Base-by-base conservation (phyloP, 30 jellyfish, hydroid and myxozoan genomes). In the Hydractinia symbiolongicarpus region DNA sequence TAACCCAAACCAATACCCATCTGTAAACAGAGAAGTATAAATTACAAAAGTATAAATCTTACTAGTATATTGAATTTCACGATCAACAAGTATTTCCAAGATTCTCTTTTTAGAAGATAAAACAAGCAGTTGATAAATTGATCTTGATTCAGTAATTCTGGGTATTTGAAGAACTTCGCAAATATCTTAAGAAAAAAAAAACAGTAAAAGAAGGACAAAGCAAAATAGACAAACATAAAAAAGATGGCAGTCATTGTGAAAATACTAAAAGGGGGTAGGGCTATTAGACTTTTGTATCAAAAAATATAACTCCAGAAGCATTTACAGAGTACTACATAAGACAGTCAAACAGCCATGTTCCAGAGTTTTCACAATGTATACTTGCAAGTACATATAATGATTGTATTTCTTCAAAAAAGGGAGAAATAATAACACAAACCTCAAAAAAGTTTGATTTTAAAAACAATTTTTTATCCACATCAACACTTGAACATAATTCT, bases 401-500 rank as follows among this genome's bases (percentile, higher is more conserved):
- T 30, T 30, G 44, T 2, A 30, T 30, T 30, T 30, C 44, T 30
- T 30, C 2, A 30, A 30, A 30, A 30, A 30, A 30, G 19, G 0
- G 7, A 64, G n/a, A 16, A 64, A 7, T 7, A 64, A 64, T 1
- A n/a, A 64, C 40, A 64, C 19, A 7, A n/a, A 64, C 74, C 74
- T 64, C 74, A 64, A 64, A 7, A 64, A 64, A 64, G 40, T 64
- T 64, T 7, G 74, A 64, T 64, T 64, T 64, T 7, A 64, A 51
- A 51, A 64, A 64, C 9, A 44, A 64, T 64, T 51, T 7, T n/a
- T 51, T 64, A n/a, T 64, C 40, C 40, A 13, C 19, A 64, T 64
- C 40, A 51, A 64, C 52, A 64, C 40, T 64, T 51, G 19, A n/a
- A 4, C 40, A 7, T 6, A 64, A 51, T 64, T 64, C 74, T 44